These are phyloP conservation scores for Agriopis marginaria DNA, from an alignment of 2,888 invertebrate species.

Conservation along the genomic window DNA sequence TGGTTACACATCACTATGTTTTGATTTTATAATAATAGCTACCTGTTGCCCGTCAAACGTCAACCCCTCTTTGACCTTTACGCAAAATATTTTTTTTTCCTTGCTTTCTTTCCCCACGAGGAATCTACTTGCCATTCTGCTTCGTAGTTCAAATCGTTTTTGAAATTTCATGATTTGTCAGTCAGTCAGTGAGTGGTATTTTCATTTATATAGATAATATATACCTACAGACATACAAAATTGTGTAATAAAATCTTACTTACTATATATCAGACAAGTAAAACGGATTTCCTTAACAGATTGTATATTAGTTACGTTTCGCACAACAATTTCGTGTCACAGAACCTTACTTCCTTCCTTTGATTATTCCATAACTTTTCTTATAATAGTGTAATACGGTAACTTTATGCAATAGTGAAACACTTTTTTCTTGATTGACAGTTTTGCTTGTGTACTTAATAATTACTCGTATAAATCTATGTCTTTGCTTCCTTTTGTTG, in stretches of 20 bases:
- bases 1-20: too few species aligned
- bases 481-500: conserved; percentile 7
- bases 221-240: neutral
- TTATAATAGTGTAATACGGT: conserved; percentile 11
- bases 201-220: neutral
- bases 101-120: too few species aligned
- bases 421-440: conserved; percentile 22
- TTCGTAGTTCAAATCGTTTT: too few species aligned
- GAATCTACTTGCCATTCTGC: too few species aligned
- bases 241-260: neutral
- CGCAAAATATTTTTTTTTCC: too few species aligned
- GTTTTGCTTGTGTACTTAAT: conserved; percentile 3
- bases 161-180: too few species aligned
- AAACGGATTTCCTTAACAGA: conserved; percentile 14
- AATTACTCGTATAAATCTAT: conserved; percentile 4
- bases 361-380: conserved; percentile 20
- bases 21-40: too few species aligned
- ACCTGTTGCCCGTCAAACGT: too few species aligned
- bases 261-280: conserved; percentile 3
- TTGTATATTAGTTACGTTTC: conserved; percentile 12
- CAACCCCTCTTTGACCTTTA: too few species aligned
- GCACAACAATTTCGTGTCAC: conserved; percentile 19
- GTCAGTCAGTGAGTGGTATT: too few species aligned
- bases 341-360: conserved; percentile 29
- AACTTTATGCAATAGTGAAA: conserved; percentile 27